Evolutionary conservation across 2,113 vertebrate genomes (phyloP), one percentile per base, ranked within the genome.

Genomic region (Ochotona curzoniae): DNA sequence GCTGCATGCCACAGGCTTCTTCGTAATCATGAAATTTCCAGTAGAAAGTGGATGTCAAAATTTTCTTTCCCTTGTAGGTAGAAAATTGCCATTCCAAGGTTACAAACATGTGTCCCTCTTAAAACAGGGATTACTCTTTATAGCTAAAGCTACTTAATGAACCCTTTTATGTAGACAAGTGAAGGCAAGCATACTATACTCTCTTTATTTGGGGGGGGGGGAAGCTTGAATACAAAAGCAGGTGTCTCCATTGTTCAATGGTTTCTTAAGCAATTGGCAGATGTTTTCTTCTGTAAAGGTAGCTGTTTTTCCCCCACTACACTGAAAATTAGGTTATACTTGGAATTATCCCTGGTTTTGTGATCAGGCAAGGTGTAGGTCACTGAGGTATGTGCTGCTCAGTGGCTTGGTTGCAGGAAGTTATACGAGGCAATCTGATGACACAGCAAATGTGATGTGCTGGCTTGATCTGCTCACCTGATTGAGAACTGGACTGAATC

Each of bases 291-390:
- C 35, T 90, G 38, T n/a, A 70, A 91, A 86, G 70, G 70, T 74
- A 83, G 25, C 21, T 69, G 9, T 49, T 2, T 32, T 47, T 51
- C 21, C 23, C 28, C 8, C 14, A 44, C 5, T 83, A 54, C 79
- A 32, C 85, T 89, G 90, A 28, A 25, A 84, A 28, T 87, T 76
- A 83, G 44, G 38, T 4, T 67, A 44, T 5, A 25, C 28, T 82
- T 89, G 17, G 91, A 80, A 94, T 83, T 78, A 82, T 81, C 74
- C 84, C 92, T 87, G 90, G 2, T 83, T 89, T 71, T 14, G 30
- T 83, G 3, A 73, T 11, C 60, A 23, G 70, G 5, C 80, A 30
- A 74, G 38, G 69, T 86, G 14, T 63, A 18, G 80, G 74, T 83
- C n/a, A n/a, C 67, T 38, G 20, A 30, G 47, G 10, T 86, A 0